phyloP scores from a whole-genome alignment of 1,140 invertebrate genomes.

The Dreissena polymorpha region DNA sequence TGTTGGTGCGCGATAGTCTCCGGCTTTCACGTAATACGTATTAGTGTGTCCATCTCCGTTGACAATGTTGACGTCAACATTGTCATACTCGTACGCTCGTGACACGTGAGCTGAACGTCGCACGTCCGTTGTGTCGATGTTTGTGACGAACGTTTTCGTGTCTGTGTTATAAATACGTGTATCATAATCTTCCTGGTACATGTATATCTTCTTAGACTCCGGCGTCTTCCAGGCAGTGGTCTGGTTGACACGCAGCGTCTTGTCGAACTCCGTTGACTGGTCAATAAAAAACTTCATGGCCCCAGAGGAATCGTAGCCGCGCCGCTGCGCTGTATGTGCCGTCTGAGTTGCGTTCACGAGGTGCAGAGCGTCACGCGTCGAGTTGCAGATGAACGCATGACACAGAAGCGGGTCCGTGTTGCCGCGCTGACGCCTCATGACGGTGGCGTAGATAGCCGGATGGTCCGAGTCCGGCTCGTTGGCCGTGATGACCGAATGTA shows the following conservation, averaged over 20 bases:
- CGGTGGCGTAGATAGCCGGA: conserved; percentile 97
- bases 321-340: conserved; percentile 52
- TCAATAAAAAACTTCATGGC: conserved; percentile 52
- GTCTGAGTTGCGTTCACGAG: conserved; percentile 65
- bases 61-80: not conserved
- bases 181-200: conserved; percentile 50
- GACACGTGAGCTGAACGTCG: not conserved
- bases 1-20: not conserved
- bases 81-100: not conserved
- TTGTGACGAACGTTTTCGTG: conserved; percentile 28
- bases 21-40: conserved; percentile 49
- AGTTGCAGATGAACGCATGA: conserved; percentile 98
- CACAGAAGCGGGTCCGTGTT: conserved; percentile 98
- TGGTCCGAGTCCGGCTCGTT: conserved; percentile 83
- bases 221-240: not conserved
- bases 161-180: conserved; percentile 30
- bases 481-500: conserved; percentile 88
- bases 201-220: conserved; percentile 40
- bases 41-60: not conserved
- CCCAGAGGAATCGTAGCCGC: conserved; percentile 23
- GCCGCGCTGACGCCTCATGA: conserved; percentile 89
- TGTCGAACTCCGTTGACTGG: conserved; percentile 41
- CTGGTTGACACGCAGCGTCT: conserved; percentile 15
- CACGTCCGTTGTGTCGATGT: not conserved
- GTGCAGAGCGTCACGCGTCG: conserved; percentile 59